A percentile compares a stretch with the other conserved stretches of the same genome.
Conservation (phyloP, 2,888 invertebrate genomes). For the Yponomeuta plumbellus region DNA sequence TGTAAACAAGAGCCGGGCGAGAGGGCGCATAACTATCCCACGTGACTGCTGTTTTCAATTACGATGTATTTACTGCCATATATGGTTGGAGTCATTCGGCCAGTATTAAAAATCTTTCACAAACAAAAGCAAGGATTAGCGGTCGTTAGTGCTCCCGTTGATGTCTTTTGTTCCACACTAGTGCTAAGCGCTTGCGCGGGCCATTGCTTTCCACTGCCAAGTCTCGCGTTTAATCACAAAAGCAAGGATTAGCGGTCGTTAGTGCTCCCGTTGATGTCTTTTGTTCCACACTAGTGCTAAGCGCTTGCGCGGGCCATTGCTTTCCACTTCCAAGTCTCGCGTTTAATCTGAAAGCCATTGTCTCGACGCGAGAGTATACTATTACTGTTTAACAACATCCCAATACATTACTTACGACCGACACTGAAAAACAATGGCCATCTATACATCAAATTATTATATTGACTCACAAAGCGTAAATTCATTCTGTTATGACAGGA, state of each 20-base stretch:
- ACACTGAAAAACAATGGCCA: slow-evolving; percentile 69
- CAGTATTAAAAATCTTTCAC: not conserved
- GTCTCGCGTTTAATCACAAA: slow-evolving; percentile 14
- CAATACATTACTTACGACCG: slow-evolving; percentile 60
- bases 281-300: slow-evolving; percentile 22
- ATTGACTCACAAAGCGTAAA: slow-evolving; percentile 75
- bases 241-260: too few species aligned
- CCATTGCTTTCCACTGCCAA: slow-evolving; percentile 12
- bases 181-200: slow-evolving; percentile 16
- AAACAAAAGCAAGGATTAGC: not conserved
- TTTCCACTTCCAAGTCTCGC: slow-evolving; percentile 11
- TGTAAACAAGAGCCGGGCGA: slow-evolving; percentile 55
- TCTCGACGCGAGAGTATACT: slow-evolving; percentile 51
- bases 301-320: slow-evolving; percentile 13
- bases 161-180: slow-evolving; percentile 25
- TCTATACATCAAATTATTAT: slow-evolving; percentile 68
- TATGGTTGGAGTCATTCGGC: not conserved
- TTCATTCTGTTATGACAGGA: slow-evolving; percentile 74
- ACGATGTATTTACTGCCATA: not conserved
- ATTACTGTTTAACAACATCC: slow-evolving; percentile 51
- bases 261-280: slow-evolving; percentile 26
- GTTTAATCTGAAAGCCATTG: slow-evolving; percentile 38
- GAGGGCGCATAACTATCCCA: slow-evolving; percentile 24
- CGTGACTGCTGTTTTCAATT: not conserved
- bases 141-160: slow-evolving; percentile 22